Conservation (phyloP, 1,140 invertebrate species). For the Anoplolepis gracilipes region DNA sequence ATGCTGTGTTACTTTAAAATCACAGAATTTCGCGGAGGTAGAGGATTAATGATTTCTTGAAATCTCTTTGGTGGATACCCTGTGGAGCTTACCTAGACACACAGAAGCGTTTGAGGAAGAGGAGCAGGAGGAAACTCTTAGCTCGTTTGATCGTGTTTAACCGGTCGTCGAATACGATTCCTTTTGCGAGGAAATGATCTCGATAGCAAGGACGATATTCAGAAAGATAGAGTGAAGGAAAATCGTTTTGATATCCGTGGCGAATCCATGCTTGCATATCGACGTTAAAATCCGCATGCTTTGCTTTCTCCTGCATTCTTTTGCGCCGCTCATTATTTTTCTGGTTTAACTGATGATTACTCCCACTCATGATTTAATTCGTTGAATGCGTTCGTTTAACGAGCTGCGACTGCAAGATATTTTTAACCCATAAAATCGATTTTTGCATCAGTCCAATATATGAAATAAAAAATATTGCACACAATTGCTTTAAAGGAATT, state of each 20-base stretch:
- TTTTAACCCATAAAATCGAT: background rate
- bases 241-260: constrained; percentile 9
- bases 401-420: background rate
- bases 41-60: constrained; percentile 26
- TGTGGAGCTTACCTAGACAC: background rate
- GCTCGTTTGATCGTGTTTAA: constrained; percentile 25
- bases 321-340: constrained; percentile 36
- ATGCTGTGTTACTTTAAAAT: background rate
- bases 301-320: constrained; percentile 5
- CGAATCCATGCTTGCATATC: constrained; percentile 32
- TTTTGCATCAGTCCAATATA: background rate
- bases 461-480: background rate
- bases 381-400: constrained; percentile 5
- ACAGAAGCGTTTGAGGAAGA: background rate
- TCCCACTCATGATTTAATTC: constrained; percentile 3
- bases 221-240: background rate
- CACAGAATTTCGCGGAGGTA: background rate
- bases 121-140: background rate
- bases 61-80: background rate
- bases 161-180: constrained; percentile 31
- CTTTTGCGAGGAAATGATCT: background rate
- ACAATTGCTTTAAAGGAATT: background rate
- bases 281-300: background rate
- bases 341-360: constrained; percentile 24
- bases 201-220: background rate